Evolutionary conservation across 2,113 vertebrate species (phyloP).

Genomic region (Epinephelus moara): DNA sequence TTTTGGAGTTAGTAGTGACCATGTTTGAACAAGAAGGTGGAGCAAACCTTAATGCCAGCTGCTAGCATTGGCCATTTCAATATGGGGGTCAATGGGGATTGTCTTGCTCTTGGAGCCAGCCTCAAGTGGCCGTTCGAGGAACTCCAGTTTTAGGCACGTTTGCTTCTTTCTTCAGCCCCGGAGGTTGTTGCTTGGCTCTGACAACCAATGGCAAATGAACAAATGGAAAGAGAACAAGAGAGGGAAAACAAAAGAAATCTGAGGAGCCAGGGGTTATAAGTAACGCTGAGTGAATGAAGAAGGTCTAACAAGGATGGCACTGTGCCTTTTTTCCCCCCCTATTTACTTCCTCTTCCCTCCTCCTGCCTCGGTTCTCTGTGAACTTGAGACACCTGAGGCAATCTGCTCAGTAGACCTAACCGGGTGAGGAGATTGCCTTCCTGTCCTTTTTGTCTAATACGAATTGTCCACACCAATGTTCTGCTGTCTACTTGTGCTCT

Average conservation of each 20-base stretch:
- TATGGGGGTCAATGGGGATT: no score
- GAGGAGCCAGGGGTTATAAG: neutral
- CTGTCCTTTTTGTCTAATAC: constrained; percentile 30
- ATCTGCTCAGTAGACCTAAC: constrained; percentile 32
- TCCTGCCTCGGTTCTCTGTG: constrained; percentile 5
- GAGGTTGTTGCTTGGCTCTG: neutral
- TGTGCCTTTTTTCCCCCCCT: constrained; percentile 25
- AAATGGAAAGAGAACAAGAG: neutral
- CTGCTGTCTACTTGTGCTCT: neutral
- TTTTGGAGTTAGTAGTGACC: no score
- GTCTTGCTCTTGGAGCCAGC: no score
- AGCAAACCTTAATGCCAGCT: no score
- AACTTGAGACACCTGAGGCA: constrained; percentile 39
- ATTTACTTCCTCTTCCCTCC: constrained; percentile 1
- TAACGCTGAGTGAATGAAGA: neutral
- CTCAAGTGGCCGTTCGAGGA: no score
- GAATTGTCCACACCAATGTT: constrained; percentile 17
- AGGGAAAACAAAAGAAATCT: neutral
- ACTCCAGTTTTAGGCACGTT: no score
- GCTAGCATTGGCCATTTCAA: no score
- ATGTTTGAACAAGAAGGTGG: no score
- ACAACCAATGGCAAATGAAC: neutral
- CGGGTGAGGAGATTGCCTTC: constrained; percentile 24
- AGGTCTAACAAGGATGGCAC: constrained; percentile 3
- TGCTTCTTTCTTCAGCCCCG: no score